Conservation (phyloP, 1,140 invertebrate species). For the Lepeophtheirus salmonis region DNA sequence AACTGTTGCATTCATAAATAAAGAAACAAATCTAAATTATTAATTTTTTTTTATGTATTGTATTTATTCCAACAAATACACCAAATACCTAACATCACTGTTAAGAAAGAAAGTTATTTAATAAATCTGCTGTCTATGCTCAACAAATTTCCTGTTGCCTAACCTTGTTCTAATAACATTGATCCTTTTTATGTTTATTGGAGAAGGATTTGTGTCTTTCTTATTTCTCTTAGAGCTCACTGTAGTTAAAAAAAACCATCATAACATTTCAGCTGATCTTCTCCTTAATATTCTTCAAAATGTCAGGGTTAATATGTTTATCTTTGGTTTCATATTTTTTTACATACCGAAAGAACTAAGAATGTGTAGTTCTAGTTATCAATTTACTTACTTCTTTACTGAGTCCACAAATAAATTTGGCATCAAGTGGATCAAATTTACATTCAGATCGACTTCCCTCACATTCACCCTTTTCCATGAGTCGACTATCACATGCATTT, state of each 20-base stretch:
- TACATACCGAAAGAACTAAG: neutral
- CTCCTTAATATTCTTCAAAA: too few relatives aligned
- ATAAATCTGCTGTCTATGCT: neutral
- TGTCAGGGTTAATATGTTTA: too few relatives aligned
- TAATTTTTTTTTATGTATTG: too few relatives aligned
- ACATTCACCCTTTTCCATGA: conserved; percentile 26
- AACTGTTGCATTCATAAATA: too few relatives aligned
- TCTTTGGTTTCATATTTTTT: too few relatives aligned
- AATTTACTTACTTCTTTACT: neutral
- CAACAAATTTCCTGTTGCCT: neutral
- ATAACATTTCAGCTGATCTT: neutral
- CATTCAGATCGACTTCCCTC: conserved; percentile 40
- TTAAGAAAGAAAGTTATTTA: too few relatives aligned
- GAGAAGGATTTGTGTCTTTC: neutral
- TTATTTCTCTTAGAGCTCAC: neutral
- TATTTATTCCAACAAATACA: too few relatives aligned
- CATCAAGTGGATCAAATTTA: conserved; percentile 44
- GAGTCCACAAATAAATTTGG: conserved; percentile 32
- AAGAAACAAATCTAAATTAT: too few relatives aligned
- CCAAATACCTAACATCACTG: too few relatives aligned
- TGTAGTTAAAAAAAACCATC: neutral
- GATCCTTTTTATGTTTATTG: neutral
- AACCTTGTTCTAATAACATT: neutral
- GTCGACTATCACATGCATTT: conserved; percentile 25
- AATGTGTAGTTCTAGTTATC: neutral